Conservation (phyloP, 2,888 invertebrate species). For the Bursaphelenchus okinawaensis region DNA sequence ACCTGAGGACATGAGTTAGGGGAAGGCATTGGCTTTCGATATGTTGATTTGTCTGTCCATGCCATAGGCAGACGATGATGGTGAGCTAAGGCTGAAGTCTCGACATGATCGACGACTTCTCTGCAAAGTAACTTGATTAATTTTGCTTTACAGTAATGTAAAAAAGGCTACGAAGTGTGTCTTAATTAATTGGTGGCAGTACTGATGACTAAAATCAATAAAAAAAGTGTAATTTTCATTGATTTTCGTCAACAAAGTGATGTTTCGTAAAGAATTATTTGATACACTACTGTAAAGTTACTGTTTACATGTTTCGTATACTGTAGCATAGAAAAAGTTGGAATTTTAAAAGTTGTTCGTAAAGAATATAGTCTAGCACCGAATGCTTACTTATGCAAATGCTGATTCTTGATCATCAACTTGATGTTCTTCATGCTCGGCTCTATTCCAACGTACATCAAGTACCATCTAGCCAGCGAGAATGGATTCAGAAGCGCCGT, state of each 20-base stretch:
- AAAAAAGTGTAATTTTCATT: too few relatives aligned
- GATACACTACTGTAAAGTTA: too few relatives aligned
- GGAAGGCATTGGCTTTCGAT: not conserved
- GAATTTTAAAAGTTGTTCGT: too few relatives aligned
- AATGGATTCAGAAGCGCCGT: constrained; percentile 35
- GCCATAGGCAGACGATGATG: not conserved
- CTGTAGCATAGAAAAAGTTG: too few relatives aligned
- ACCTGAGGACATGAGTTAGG: not conserved
- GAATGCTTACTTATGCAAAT: constrained; percentile 26
- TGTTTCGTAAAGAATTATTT: too few relatives aligned
- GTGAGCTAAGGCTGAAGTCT: not conserved
- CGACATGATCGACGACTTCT: not conserved
- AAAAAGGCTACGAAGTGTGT: too few relatives aligned
- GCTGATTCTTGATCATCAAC: constrained; percentile 42
- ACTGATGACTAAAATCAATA: too few relatives aligned
- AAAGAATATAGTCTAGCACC: too few relatives aligned
- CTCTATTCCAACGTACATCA: constrained; percentile 50
- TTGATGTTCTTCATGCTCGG: constrained; percentile 39
- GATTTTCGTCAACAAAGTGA: too few relatives aligned
- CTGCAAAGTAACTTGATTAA: not conserved
- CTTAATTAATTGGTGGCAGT: not conserved
- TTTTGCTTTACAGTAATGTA: not conserved
- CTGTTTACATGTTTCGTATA: too few relatives aligned
- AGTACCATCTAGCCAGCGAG: constrained; percentile 36
- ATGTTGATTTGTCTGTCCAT: not conserved